A percentile compares a stretch with the other conserved stretches of the same genome.
Evolutionary conservation across 2,888 invertebrate genomes (phyloP).

Genomic region (Acrobasis repandana): DNA sequence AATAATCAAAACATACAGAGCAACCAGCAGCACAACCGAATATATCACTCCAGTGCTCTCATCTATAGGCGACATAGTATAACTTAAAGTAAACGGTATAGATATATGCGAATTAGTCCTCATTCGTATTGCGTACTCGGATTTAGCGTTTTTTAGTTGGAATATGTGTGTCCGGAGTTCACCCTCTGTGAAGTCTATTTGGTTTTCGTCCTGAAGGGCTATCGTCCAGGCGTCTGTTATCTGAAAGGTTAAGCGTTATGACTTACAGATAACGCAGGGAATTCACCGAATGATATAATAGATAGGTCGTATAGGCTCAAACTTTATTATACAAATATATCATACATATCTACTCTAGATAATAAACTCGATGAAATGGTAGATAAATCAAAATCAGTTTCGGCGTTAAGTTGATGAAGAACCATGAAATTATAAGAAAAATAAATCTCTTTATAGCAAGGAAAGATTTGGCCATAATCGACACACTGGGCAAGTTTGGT

Average conservation of each 20-base stretch:
- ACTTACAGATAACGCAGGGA: neutral
- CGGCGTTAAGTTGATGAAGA: too few species aligned
- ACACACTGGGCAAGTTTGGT: too few species aligned
- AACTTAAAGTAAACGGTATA: constrained; percentile 64
- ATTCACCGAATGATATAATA: neutral
- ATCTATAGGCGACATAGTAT: constrained; percentile 85
- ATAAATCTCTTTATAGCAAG: too few species aligned
- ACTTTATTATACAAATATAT: too few species aligned
- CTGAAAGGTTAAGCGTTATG: constrained; percentile 40
- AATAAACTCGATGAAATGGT: neutral
- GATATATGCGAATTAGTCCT: constrained; percentile 45
- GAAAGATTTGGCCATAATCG: too few species aligned
- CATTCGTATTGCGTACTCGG: constrained; percentile 46
- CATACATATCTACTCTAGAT: too few species aligned
- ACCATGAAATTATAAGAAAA: too few species aligned
- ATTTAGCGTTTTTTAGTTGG: constrained; percentile 43
- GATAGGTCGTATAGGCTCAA: neutral
- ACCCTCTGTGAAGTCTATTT: constrained; percentile 83
- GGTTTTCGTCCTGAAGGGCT: constrained; percentile 79
- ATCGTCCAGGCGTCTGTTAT: constrained; percentile 83
- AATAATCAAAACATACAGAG: constrained; percentile 91
- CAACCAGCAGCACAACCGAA: constrained; percentile 87
- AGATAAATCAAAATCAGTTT: too few species aligned
- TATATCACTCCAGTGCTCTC: constrained; percentile 86
- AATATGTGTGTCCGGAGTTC: constrained; percentile 66